phyloP scores from a whole-genome alignment of 64 coral and sea anemone genomes.

The Orbicella faveolata region DNA sequence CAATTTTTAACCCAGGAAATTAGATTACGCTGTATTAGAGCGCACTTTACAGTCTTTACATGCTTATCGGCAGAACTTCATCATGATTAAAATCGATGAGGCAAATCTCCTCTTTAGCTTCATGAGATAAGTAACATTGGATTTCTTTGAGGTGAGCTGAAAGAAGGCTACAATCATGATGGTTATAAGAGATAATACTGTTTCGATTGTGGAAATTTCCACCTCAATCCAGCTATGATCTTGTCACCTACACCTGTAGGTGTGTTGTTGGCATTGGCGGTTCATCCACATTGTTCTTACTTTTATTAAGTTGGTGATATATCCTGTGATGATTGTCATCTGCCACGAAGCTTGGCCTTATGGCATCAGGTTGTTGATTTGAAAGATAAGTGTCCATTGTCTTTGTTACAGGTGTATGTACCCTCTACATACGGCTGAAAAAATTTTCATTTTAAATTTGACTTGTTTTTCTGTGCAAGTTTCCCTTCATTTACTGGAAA shows the following conservation, averaged over 20 bases:
- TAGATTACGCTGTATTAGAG: no score
- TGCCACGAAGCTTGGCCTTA: background rate
- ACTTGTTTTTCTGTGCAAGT: no score
- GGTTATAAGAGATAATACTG: background rate
- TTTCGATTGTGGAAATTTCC: background rate
- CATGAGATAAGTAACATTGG: no score
- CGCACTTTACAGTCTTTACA: no score
- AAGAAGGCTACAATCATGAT: no score
- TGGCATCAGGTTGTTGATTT: background rate
- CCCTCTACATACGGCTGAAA: background rate
- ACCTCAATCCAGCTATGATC: background rate
- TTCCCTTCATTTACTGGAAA: no score
- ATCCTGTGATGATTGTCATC: slow-evolving; percentile 7
- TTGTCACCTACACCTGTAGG: background rate
- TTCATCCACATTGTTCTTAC: background rate
- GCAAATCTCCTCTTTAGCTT: no score
- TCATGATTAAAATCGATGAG: no score
- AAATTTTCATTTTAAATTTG: background rate
- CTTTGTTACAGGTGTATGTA: background rate
- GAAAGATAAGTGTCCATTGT: background rate
- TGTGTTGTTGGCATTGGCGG: background rate
- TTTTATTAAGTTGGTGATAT: background rate
- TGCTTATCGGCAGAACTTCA: no score
- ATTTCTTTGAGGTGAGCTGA: no score
- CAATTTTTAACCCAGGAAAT: no score